A percentile compares a stretch with the other conserved stretches of the same genome.
Evolutionary conservation across 1,140 invertebrate species (phyloP).

Genomic region (Metaphire vulgaris): DNA sequence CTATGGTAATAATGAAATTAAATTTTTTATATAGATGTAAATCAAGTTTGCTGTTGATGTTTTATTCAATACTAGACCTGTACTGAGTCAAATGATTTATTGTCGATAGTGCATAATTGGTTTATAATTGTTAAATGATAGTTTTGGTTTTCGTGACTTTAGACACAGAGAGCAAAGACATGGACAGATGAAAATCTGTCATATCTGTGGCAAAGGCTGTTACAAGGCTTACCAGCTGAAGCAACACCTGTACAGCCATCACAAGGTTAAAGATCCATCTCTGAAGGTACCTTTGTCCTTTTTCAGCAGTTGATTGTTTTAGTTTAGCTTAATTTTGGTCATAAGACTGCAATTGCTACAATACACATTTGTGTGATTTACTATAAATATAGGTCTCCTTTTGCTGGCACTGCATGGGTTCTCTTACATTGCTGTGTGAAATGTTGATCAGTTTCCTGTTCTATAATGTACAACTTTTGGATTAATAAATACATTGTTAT

Average conservation of each 20-base stretch:
- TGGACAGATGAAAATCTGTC: constrained; percentile 23
- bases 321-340: constrained; percentile 2
- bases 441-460: constrained; percentile 7
- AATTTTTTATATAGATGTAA: too few relatives aligned
- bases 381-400: neutral
- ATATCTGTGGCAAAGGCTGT: constrained; percentile 30
- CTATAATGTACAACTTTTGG: constrained; percentile 7
- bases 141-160: too few relatives aligned
- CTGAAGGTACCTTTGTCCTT: neutral
- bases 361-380: neutral
- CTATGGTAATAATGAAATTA: too few relatives aligned
- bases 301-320: neutral
- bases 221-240: constrained; percentile 24
- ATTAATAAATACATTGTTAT: too few relatives aligned
- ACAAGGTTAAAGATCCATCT: constrained; percentile 28
- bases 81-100: too few relatives aligned
- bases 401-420: constrained; percentile 4
- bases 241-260: constrained; percentile 30
- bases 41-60: too few relatives aligned
- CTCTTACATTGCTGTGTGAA: neutral
- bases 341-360: neutral
- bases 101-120: too few relatives aligned
- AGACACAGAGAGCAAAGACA: constrained; percentile 17
- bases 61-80: too few relatives aligned
- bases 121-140: too few relatives aligned